phyloP scores from a whole-genome alignment of 2,113 vertebrate genomes.

The Hippocampus barbouri region DNA sequence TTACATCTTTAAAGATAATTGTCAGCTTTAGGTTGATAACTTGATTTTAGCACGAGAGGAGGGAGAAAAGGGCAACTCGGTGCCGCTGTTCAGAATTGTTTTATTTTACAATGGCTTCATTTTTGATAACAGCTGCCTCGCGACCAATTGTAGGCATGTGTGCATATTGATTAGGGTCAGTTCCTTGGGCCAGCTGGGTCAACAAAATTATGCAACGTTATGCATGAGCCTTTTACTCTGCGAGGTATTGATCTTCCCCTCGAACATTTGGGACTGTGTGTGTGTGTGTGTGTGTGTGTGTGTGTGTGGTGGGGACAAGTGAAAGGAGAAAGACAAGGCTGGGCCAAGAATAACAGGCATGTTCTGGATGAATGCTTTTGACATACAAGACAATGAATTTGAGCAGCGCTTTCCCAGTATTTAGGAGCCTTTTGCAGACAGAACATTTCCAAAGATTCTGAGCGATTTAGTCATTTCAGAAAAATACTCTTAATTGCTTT shows the following conservation, averaged over 20 bases:
- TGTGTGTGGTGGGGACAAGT: not conserved
- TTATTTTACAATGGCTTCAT: slow-evolving; percentile 16
- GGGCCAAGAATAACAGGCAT: slow-evolving; percentile 43
- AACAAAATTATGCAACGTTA: slow-evolving; percentile 49
- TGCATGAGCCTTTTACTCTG: slow-evolving; percentile 40
- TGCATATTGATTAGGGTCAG: slow-evolving; percentile 32
- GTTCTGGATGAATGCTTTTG: slow-evolving; percentile 59
- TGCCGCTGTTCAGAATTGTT: not conserved
- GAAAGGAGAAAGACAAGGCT: slow-evolving; percentile 25
- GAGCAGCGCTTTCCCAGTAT: slow-evolving; percentile 30
- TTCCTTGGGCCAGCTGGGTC: slow-evolving; percentile 55
- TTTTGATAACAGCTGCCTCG: slow-evolving; percentile 37
- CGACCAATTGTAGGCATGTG: slow-evolving; percentile 10
- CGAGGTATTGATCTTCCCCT: slow-evolving; percentile 50
- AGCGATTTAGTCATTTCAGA: slow-evolving; percentile 27
- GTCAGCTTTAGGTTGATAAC: slow-evolving; percentile 3
- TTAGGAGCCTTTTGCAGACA: not conserved
- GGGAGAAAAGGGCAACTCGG: slow-evolving; percentile 5
- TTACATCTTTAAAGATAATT: slow-evolving; percentile 18
- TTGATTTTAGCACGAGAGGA: slow-evolving; percentile 2
- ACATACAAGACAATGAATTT: slow-evolving; percentile 52
- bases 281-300: no score
- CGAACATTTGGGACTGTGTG: not conserved
- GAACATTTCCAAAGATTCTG: slow-evolving; percentile 29
- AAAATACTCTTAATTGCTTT: slow-evolving; percentile 36